A percentile compares a stretch with the other conserved stretches of the same genome.
phyloP scores from a whole-genome alignment of 2,797 vertebrate genomes.

The Jordanella pulchra region DNA sequence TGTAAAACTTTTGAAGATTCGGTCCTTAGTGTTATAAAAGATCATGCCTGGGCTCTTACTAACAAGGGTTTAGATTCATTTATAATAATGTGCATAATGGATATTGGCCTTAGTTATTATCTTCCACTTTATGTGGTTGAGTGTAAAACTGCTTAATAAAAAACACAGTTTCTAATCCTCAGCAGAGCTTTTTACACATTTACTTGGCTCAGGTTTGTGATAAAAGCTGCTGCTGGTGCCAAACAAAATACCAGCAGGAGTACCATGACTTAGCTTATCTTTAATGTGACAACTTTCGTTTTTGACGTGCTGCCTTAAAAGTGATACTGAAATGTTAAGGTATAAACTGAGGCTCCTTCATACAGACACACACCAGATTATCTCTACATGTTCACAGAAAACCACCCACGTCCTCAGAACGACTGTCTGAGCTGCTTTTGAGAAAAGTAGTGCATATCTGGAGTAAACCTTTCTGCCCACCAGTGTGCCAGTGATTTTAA shows the following conservation, averaged over 20 bases:
- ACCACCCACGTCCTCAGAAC: neutral
- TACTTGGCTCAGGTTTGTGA: neutral
- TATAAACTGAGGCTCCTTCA: neutral
- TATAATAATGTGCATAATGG: neutral
- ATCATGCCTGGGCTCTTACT: neutral
- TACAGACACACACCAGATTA: neutral
- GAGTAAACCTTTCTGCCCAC: neutral
- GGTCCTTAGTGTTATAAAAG: neutral
- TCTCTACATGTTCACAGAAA: neutral
- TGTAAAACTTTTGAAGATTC: too few relatives aligned
- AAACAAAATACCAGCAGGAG: conserved; percentile 5
- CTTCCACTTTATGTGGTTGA: neutral
- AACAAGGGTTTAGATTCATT: neutral
- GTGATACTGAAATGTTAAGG: neutral
- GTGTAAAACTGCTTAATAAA: neutral
- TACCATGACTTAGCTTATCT: neutral
- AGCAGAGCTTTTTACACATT: neutral
- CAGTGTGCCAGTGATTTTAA: neutral
- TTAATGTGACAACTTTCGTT: neutral
- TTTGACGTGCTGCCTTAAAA: neutral
- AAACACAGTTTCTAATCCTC: neutral
- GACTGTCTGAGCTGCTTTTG: neutral
- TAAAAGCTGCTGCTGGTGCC: neutral
- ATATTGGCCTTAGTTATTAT: neutral
- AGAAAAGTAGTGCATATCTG: neutral